Base-by-base conservation (phyloP, 2,797 vertebrate genomes). In the Pteropus rufus region DNA sequence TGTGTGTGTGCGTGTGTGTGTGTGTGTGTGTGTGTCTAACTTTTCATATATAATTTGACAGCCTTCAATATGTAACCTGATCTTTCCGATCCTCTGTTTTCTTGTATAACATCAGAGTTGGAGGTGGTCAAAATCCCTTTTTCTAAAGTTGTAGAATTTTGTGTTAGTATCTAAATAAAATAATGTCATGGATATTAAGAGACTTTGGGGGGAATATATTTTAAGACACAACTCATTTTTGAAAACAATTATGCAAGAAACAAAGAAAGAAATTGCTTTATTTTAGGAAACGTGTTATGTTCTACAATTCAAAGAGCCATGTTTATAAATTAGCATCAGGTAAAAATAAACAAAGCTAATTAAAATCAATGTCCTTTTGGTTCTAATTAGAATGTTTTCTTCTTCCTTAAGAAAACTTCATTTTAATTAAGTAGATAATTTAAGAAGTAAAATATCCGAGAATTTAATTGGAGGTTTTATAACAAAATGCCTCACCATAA, bases 131-230 rank as follows among this genome's bases (percentile, higher is more conserved):
- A 79, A 85, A 80, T 18, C 23, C 1, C 31, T 64, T 58, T 80
- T 76, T 77, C 29, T 56, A 44, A 94, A 95, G n/a, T 89, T 94
- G 9, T 75, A 89, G 24, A 65, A 46, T 91, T 82, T 86, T 75
- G 89, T 64, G 23, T 52, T 82, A 92, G 56, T 4, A 36, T 16
- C 9, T 67, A 56, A 72, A 44, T 46, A 70, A 64, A 21, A 29
- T 21, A 88, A 83, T 7, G 3, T 21, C 5, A 69, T 21, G 0
- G 2, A 9, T 84, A 62, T 52, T 94, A 58, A 75, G 1, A n/a
- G 5, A 58, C 4, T 29, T 62, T 24, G 15, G 0, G 18, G 1
- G 2, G 18, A 29, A 31, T 88, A 7, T 54, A 39, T 49, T 89
- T 75, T 67, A 31, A 86, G 3, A 92, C 1, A 64, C 3, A 82